These are phyloP conservation scores for Diplazon laetatorius DNA, from an alignment of 2,888 invertebrate species.

Conservation along the genomic window DNA sequence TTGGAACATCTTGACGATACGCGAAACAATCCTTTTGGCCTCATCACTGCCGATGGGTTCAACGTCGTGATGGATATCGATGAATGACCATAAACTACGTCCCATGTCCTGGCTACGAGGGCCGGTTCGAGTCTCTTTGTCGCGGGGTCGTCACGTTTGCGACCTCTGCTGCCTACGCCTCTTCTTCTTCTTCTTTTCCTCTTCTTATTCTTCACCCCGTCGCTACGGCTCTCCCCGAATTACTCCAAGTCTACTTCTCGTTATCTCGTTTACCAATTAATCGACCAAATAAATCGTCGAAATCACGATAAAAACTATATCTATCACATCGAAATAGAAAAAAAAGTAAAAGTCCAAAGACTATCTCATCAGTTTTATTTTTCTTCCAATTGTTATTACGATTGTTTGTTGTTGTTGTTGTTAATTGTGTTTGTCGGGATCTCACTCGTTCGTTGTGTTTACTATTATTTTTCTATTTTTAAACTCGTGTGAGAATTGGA, in stretches of 20 bases:
- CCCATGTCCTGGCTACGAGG: conserved; percentile 65
- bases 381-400: conserved; percentile 15
- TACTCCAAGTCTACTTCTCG: too few relatives aligned
- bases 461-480: too few relatives aligned
- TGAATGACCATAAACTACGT: conserved; percentile 58
- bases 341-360: conserved; percentile 11
- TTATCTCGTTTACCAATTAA: too few relatives aligned
- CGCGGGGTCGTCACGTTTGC: background rate
- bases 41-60: conserved; percentile 73
- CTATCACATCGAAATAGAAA: too few relatives aligned
- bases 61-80: conserved; percentile 68
- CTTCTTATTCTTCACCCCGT: too few relatives aligned
- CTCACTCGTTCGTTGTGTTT: too few relatives aligned
- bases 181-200: background rate
- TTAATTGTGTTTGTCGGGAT: too few relatives aligned
- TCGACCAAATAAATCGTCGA: too few relatives aligned
- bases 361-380: background rate
- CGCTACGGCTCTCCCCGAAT: too few relatives aligned
- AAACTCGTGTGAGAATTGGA: too few relatives aligned
- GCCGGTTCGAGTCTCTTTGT: too few relatives aligned
- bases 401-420: conserved; percentile 21
- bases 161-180: background rate
- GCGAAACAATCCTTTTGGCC: conserved; percentile 71
- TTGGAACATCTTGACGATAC: conserved; percentile 52
- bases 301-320: too few relatives aligned